Conservation (phyloP, 2,797 vertebrate genomes). For the Tarsius wallacei region DNA sequence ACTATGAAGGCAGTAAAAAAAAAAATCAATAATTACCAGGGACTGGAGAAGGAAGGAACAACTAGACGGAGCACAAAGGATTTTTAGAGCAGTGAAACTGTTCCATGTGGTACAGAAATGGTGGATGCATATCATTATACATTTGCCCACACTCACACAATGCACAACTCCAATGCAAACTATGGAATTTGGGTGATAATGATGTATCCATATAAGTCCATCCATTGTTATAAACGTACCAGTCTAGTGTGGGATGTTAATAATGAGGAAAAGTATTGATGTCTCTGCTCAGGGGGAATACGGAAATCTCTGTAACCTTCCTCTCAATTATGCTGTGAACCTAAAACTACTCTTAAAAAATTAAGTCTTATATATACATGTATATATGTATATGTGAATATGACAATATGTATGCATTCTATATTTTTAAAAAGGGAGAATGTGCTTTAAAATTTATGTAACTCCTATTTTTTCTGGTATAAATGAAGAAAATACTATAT, state of each 20-base stretch:
- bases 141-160: not conserved
- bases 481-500: not conserved
- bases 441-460: not conserved
- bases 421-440: not conserved
- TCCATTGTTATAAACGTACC: not conserved
- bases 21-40: not conserved
- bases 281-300: accelerated
- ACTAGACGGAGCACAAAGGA: not conserved
- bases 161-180: not conserved
- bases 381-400: not conserved
- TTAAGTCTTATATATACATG: not conserved
- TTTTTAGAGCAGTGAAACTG: not conserved
- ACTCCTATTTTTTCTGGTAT: not conserved
- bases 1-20: not conserved
- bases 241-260: not conserved
- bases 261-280: accelerated
- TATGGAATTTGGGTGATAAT: not conserved
- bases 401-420: not conserved
- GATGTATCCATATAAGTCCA: not conserved
- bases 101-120: not conserved
- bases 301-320: no score
- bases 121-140: not conserved
- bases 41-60: no score
- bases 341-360: not conserved
- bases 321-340: not conserved